Evolutionary conservation across 2,113 vertebrate genomes (phyloP).

Genomic region (Diglossa brunneiventris): DNA sequence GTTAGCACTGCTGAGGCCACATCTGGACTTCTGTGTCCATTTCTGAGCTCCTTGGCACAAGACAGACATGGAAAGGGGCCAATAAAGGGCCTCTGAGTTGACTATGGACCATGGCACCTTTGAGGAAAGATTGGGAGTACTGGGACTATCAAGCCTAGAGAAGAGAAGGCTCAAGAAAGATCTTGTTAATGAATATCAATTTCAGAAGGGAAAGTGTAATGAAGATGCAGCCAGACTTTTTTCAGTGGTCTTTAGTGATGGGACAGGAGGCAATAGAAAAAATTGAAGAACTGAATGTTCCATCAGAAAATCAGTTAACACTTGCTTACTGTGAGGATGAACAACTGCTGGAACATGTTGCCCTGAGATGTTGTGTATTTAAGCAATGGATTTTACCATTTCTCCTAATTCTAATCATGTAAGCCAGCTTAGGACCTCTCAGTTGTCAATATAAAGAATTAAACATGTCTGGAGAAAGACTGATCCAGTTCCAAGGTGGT

Average conservation of each 20-base stretch:
- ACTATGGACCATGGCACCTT: not conserved
- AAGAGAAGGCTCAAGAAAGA: not conserved
- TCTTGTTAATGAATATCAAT: no score
- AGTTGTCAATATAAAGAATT: not conserved
- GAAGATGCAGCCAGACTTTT: not conserved
- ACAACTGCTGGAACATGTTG: not conserved
- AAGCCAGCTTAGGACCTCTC: not conserved
- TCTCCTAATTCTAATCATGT: not conserved
- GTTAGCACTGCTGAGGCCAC: not conserved
- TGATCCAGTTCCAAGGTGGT: not conserved
- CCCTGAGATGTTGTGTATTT: not conserved
- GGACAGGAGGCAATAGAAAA: not conserved
- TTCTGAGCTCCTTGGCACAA: not conserved
- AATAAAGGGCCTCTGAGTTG: not conserved
- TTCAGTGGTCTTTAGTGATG: not conserved
- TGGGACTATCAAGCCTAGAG: not conserved
- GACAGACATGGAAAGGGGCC: not conserved
- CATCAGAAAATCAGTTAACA: not conserved
- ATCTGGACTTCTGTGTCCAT: not conserved
- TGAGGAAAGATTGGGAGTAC: not conserved
- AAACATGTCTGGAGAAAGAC: not conserved
- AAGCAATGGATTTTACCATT: not conserved
- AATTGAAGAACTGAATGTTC: not conserved
- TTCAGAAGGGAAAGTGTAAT: not conserved
- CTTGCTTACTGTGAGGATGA: not conserved